phyloP scores from a whole-genome alignment of 2,888 invertebrate species.

The Nesidiocoris tenuis region DNA sequence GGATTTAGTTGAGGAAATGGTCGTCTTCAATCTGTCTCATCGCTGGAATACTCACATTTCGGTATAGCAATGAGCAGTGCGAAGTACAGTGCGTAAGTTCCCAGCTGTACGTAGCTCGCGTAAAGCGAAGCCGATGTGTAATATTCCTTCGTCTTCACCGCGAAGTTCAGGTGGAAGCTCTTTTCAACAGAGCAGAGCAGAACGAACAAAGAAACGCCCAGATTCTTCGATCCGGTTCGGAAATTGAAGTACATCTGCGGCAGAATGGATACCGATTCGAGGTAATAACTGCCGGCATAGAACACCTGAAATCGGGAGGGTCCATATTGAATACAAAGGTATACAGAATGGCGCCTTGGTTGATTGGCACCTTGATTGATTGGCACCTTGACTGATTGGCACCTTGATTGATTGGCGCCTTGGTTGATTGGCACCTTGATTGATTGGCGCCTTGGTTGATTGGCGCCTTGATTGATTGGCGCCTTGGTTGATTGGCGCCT shows the following conservation, averaged over 20 bases:
- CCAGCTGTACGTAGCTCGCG: slow-evolving; percentile 6
- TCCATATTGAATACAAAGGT: too few relatives aligned
- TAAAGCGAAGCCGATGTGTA: not conserved
- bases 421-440: too few relatives aligned
- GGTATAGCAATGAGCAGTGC: slow-evolving; percentile 15
- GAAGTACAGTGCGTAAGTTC: slow-evolving; percentile 8
- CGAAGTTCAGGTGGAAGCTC: slow-evolving; percentile 9
- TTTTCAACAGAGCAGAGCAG: not conserved
- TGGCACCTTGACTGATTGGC: too few relatives aligned
- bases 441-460: too few relatives aligned
- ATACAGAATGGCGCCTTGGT: too few relatives aligned
- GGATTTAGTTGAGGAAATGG: not conserved
- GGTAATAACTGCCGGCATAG: slow-evolving; percentile 10
- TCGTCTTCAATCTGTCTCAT: too few relatives aligned
- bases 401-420: too few relatives aligned
- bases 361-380: too few relatives aligned
- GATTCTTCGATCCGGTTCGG: slow-evolving; percentile 28
- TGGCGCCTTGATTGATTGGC: too few relatives aligned
- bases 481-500: too few relatives aligned
- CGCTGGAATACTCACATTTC: slow-evolving; percentile 11
- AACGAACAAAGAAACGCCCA: slow-evolving; percentile 18
- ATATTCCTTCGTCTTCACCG: not conserved
- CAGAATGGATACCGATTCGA: slow-evolving; percentile 12
- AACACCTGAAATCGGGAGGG: slow-evolving; percentile 17
- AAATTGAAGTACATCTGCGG: slow-evolving; percentile 33